Conservation (phyloP, 2,797 vertebrate genomes). For the Gila robusta region DNA sequence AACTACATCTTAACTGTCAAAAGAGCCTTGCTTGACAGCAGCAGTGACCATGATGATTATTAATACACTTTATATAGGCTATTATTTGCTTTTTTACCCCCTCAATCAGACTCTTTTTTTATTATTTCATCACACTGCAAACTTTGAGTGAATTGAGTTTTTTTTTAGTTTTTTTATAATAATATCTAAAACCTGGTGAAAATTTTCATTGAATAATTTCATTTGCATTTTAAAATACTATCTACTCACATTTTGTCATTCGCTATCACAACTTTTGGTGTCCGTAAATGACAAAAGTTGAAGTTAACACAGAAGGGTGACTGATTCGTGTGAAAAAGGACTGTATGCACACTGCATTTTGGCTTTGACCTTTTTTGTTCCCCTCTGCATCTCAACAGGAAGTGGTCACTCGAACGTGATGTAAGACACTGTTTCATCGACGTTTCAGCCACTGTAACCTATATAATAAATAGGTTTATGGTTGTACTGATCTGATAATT, state of each 20-base stretch:
- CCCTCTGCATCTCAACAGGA: neutral
- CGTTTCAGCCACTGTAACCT: neutral
- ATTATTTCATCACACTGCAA: neutral
- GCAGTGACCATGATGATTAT: neutral
- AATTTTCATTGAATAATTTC: neutral
- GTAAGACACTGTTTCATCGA: neutral
- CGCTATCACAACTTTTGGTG: neutral
- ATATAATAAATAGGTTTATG: neutral
- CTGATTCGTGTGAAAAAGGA: neutral
- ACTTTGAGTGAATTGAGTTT: neutral
- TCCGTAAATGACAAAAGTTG: neutral
- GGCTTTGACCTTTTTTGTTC: neutral
- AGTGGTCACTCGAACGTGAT: constrained; percentile 24
- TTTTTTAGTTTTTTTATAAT: neutral
- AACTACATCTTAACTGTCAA: neutral
- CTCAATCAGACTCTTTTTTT: neutral
- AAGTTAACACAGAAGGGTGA: neutral
- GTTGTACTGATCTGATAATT: too few relatives aligned
- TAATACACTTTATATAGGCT: neutral
- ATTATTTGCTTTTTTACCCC: neutral
- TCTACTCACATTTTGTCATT: neutral
- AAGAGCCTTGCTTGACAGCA: neutral
- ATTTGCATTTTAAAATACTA: neutral
- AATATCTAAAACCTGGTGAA: neutral
- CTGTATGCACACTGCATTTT: neutral